These are phyloP conservation scores for Salvator merianae DNA, from an alignment of 2,113 vertebrate genomes.

Conservation along the genomic window DNA sequence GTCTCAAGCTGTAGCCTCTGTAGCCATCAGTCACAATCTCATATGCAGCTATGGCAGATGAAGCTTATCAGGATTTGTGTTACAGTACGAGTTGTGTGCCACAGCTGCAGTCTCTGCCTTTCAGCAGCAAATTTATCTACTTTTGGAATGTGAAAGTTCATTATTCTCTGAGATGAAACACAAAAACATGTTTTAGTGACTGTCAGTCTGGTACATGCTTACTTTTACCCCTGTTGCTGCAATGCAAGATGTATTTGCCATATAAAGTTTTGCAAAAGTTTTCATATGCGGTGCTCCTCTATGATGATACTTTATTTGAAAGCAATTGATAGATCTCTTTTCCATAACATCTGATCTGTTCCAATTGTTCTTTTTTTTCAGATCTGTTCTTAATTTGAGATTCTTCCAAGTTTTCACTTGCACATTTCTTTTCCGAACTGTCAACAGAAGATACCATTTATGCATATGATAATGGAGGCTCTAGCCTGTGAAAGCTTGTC, in stretches of 20 bases:
- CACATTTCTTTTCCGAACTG: no score
- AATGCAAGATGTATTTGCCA: neutral
- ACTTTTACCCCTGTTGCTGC: constrained; percentile 18
- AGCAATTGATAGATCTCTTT: neutral
- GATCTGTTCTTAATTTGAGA: neutral
- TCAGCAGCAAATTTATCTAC: neutral
- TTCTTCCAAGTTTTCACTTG: neutral
- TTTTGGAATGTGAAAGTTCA: constrained; percentile 7
- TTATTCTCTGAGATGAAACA: neutral
- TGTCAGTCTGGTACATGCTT: neutral
- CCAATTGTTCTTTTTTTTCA: neutral
- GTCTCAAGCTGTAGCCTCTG: neutral
- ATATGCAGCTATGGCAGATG: neutral
- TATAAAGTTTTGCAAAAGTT: neutral
- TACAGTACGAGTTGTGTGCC: neutral
- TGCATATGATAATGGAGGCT: neutral
- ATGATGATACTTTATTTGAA: neutral
- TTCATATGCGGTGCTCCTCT: neutral
- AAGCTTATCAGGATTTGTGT: neutral
- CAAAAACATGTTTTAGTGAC: constrained; percentile 12
- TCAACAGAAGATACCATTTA: neutral
- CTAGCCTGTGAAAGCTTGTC: neutral
- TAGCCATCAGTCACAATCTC: constrained; percentile 19
- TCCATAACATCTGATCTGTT: neutral
- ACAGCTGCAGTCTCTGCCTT: neutral